These are phyloP conservation scores for Phorcus lineatus DNA, from an alignment of 2,888 invertebrate species.

Conservation along the genomic window DNA sequence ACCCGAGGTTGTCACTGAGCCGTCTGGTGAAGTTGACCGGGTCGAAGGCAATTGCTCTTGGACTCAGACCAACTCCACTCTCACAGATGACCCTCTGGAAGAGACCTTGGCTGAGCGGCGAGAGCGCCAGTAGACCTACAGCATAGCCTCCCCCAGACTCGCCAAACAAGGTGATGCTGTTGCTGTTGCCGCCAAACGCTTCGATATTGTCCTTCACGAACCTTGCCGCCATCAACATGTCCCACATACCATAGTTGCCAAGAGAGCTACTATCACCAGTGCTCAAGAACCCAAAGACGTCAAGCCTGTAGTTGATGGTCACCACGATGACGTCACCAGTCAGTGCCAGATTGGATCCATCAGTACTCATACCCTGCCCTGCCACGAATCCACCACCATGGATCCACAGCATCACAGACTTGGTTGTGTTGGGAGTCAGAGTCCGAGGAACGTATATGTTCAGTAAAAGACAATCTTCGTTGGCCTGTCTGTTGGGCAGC, in stretches of 20 bases:
- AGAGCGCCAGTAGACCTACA: constrained; percentile 51
- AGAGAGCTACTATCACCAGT: constrained; percentile 86
- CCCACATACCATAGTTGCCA: constrained; percentile 93
- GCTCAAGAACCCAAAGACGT: constrained; percentile 94
- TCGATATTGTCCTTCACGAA: constrained; percentile 94
- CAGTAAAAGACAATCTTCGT: constrained; percentile 94
- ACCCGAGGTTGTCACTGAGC: constrained; percentile 26
- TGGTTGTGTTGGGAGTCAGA: constrained; percentile 81
- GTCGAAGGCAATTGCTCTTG: constrained; percentile 31
- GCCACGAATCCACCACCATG: constrained; percentile 96
- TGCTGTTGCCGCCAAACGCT: constrained; percentile 51
- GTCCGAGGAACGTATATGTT: constrained; percentile 91
- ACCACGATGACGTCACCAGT: constrained; percentile 94
- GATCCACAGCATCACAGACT: constrained; percentile 92
- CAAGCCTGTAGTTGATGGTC: constrained; percentile 92
- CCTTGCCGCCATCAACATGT: constrained; percentile 92
- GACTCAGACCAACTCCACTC: constrained; percentile 49
- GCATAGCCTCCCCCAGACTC: constrained; percentile 58
- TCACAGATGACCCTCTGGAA: constrained; percentile 57
- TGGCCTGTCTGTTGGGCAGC: constrained; percentile 89
- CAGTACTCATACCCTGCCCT: constrained; percentile 84
- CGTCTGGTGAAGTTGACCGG: constrained; percentile 29
- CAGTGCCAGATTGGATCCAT: constrained; percentile 84
- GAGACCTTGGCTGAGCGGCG: constrained; percentile 47
- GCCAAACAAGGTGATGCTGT: constrained; percentile 57